These are phyloP conservation scores for Corynorhinus townsendii DNA, from an alignment of 2,113 vertebrate genomes.

Conservation along the genomic window DNA sequence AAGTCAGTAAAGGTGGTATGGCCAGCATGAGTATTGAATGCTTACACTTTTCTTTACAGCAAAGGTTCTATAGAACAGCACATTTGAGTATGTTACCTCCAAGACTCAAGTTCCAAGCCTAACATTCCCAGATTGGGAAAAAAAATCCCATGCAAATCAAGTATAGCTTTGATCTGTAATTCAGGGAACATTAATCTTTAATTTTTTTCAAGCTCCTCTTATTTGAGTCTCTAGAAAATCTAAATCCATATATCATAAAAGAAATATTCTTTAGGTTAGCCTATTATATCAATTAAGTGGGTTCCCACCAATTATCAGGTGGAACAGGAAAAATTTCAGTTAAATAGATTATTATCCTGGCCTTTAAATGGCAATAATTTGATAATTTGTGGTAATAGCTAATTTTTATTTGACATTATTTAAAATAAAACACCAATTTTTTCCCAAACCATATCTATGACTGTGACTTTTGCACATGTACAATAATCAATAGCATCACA, in stretches of 20 bases:
- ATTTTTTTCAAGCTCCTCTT: background rate
- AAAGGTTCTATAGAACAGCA: background rate
- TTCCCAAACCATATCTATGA: background rate
- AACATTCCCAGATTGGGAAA: background rate
- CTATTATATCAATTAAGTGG: background rate
- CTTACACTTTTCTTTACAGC: background rate
- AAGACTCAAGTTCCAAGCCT: background rate
- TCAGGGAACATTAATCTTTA: background rate
- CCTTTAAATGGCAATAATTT: background rate
- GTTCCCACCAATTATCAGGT: background rate
- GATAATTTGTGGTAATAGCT: background rate
- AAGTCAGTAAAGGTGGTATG: background rate
- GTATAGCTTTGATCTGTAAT: background rate
- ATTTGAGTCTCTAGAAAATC: background rate
- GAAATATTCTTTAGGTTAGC: background rate
- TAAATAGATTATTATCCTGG: background rate
- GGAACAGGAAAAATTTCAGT: background rate
- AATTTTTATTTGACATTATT: background rate
- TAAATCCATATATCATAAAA: background rate
- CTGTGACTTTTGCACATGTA: background rate
- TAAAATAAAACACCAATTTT: background rate
- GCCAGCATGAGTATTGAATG: background rate
- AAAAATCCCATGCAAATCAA: background rate
- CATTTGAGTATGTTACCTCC: background rate
- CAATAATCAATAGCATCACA: background rate